These are phyloP conservation scores for Aphaenogaster rudis DNA, from an alignment of 1,140 invertebrate species.

Conservation along the genomic window DNA sequence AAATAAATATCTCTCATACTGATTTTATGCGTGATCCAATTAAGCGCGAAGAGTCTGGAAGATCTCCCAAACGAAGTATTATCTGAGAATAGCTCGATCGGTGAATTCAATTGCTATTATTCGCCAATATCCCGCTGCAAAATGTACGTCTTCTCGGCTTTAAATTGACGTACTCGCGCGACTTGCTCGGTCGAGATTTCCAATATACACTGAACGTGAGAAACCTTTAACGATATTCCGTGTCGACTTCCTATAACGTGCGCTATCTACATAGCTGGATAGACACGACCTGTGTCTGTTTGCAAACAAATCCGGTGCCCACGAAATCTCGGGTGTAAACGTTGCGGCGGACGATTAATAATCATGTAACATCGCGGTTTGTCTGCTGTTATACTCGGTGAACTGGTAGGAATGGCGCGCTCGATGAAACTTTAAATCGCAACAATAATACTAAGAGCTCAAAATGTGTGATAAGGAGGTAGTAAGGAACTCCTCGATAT, in stretches of 20 bases:
- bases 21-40: neutral
- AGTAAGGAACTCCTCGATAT: neutral
- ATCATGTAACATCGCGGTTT: neutral
- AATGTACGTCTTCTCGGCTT: constrained; percentile 4
- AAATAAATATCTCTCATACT: neutral
- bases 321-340: constrained; percentile 43
- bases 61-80: neutral
- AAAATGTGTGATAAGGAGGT: too few relatives aligned
- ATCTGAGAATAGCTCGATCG: neutral
- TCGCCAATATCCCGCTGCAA: neutral
- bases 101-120: constrained; percentile 20
- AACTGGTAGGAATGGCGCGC: neutral
- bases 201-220: constrained; percentile 23
- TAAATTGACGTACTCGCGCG: constrained; percentile 12
- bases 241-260: neutral
- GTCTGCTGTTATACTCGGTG: neutral
- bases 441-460: neutral
- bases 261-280: neutral
- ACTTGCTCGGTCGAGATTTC: neutral
- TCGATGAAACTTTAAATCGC: constrained; percentile 10
- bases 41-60: neutral
- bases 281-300: constrained; percentile 23
- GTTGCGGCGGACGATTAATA: constrained; percentile 19
- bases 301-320: constrained; percentile 38
- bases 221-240: constrained; percentile 7